Conservation (phyloP, 2,888 invertebrate species). For the Trissoscelio sp. region DNA sequence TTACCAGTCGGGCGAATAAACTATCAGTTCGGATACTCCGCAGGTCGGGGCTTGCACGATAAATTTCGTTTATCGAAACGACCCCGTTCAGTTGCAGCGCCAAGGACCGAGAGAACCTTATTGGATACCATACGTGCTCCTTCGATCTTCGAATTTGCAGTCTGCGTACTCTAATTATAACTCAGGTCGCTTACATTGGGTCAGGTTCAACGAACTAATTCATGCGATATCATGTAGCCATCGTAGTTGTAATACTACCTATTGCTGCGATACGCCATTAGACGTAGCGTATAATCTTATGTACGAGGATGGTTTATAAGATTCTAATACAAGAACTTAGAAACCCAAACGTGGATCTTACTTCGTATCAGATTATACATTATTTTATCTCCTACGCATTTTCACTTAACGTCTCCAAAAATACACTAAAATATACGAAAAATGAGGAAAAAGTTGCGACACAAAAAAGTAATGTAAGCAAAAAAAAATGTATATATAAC, state of each 20-base stretch:
- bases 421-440: too few species aligned
- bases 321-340: slow-evolving; percentile 6
- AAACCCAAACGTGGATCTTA: too few species aligned
- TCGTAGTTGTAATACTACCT: slow-evolving; percentile 37
- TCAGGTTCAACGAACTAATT: slow-evolving; percentile 58
- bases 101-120: slow-evolving; percentile 38
- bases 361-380: too few species aligned
- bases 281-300: slow-evolving; percentile 20
- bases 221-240: slow-evolving; percentile 37
- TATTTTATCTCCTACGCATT: too few species aligned
- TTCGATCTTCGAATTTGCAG: slow-evolving; percentile 59
- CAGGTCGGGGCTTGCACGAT: slow-evolving; percentile 63
- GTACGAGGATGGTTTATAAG: slow-evolving; percentile 3
- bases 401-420: too few species aligned
- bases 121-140: slow-evolving; percentile 58
- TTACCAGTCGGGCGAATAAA: slow-evolving; percentile 47
- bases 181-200: slow-evolving; percentile 50
- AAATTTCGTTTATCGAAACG: slow-evolving; percentile 73
- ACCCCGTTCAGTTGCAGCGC: slow-evolving; percentile 53
- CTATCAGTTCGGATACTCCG: slow-evolving; percentile 48
- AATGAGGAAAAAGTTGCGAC: too few species aligned
- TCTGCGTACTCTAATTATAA: slow-evolving; percentile 60
- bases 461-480: too few species aligned
- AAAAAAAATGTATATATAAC: too few species aligned
- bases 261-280: slow-evolving; percentile 37